Base-by-base conservation (phyloP, 30 jellyfish, hydroid and myxozoan species). In the Nemopilema nomurai region DNA sequence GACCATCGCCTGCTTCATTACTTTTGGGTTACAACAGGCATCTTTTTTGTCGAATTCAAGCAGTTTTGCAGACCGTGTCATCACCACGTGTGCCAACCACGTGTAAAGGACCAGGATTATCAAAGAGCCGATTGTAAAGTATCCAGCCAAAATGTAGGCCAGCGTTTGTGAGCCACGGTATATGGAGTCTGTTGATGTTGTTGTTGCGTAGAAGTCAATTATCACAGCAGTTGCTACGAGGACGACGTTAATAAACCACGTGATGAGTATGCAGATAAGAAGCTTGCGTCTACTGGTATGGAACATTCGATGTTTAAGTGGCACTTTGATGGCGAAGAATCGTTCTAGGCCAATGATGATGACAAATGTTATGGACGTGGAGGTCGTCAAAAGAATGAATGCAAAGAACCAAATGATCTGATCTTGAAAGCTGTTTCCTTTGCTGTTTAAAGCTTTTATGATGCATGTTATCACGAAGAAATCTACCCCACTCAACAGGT, bases 261-360 rank as follows among this genome's bases (percentile, higher is more conserved):
- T 77, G 21, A 53, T 20, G 16, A 30, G 24, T 17, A 30, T 1
- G 26, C 50, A 64, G 23, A 26, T 52, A 18, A 77, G 41, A 18
- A 77, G 69, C 16, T 29, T 62, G 31, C 41, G 28, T 24, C 78
- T 51, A 21, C 32, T 51, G 27, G 86, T 76, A 16, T 80, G 81
- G 74, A 80, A 80, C 41, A 67, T 0, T 28, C 90, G 79, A 50
- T 80, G 82, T 26, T 80, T 72, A 17, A 80, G 49, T 68, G 90
- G 90, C 30, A 80, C 16, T 52, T 51, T 67, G 30, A 80, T 67
- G 3, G 90, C 90, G 20, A 67, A 22, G 71, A 80, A 41, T 32
- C 90, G 28, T 33, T 80, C 90, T 18, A 80, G 28, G 57, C 77
- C 90, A 28, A 69, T 41, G 18, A 23, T n/a, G 1, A 68, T 64